Conservation (phyloP, 2,113 vertebrate species). For the Telmatochromis sp. region DNA sequence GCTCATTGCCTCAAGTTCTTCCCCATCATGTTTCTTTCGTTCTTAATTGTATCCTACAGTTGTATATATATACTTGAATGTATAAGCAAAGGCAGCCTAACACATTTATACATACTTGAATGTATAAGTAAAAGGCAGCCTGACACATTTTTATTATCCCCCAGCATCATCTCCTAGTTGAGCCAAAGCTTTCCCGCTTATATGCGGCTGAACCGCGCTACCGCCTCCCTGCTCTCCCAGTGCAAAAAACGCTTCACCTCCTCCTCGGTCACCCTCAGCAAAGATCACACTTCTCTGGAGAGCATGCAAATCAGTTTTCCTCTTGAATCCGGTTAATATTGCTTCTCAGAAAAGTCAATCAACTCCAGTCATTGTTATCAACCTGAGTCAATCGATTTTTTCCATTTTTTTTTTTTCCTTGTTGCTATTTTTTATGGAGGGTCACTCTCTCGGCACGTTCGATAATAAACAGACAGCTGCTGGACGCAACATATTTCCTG, state of each 20-base stretch:
- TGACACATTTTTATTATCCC: not conserved
- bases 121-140: not conserved
- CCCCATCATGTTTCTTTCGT: not conserved
- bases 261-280: conserved; percentile 33
- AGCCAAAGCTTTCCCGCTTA: conserved; percentile 68
- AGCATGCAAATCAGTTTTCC: conserved; percentile 52
- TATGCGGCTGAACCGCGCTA: conserved; percentile 71
- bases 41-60: not conserved
- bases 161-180: not conserved
- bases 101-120: not conserved
- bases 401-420: not conserved
- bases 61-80: not conserved
- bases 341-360: conserved; percentile 53
- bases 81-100: not conserved
- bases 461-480: conserved; percentile 41
- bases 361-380: conserved; percentile 27
- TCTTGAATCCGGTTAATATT: conserved; percentile 1
- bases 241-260: conserved; percentile 52
- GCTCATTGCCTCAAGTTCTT: not conserved
- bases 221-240: conserved; percentile 62
- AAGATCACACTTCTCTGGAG: conserved; percentile 58
- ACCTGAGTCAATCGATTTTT: conserved; percentile 9
- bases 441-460: conserved; percentile 51
- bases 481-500: conserved; percentile 16
- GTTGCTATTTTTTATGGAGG: conserved; percentile 50